Base-by-base conservation (phyloP, 2,888 invertebrate species). In the Unio delphinus region DNA sequence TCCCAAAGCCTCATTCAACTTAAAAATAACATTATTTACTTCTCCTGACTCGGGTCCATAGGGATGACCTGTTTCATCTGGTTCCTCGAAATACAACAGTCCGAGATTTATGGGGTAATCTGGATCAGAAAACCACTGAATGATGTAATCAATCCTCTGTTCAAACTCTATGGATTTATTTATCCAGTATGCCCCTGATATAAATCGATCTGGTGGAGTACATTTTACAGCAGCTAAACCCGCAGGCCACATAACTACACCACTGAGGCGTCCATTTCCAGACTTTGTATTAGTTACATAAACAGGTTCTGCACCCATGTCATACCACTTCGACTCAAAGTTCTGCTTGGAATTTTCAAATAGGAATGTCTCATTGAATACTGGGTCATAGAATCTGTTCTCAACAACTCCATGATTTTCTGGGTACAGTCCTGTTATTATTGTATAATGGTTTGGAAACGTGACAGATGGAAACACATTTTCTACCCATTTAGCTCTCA, bases 181-280 rank as follows among this genome's bases (percentile, higher is more conserved):
- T 81, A 90, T 92, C 1, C 69, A 65, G 45, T 69, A 67, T 63
- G 79, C 78, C 59, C 73, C 64, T 55, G 72, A 74, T 26, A 80
- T 73, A 4, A 78, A 69, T 59, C 74, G 71, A 26, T 74, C 74
- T 34, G 84, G 82, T 61, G 61, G 63, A 45, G 76, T 90, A 80
- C 79, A 80, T 65, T 87, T 86, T 55, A 93, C 93, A 11, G 89
- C 79, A 78, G 90, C 92, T 55, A 91, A 83, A 62, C 91, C 90
- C 4, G 93, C 94, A 5, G 94, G 94, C 94, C 94, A 94, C 93
- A 94, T 93, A 91, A 93, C 92, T 8, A 91, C 91, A 0, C 93
- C 94, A 65, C 93, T 93, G 78, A 91, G 90, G 70, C 93, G 90
- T 23, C 90, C 91, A 7, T 87, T 80, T 80, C 81, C 91, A 88